Base-by-base conservation (phyloP, 23 tunicate genomes). In the Styela plicata region DNA sequence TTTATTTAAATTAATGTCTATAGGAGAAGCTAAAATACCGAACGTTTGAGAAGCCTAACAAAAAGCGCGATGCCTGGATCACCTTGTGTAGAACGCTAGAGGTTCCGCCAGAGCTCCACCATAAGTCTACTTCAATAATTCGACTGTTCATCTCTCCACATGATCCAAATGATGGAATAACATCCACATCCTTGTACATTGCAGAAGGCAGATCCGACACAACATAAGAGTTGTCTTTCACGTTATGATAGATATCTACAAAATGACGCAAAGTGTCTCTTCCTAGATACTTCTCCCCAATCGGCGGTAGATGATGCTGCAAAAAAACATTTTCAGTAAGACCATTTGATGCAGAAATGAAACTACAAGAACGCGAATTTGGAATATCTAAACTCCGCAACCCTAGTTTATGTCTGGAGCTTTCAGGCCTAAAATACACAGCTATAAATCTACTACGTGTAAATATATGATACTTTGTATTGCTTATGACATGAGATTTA, bases 41-140 rank as follows among this genome's bases (percentile, higher is more conserved):
- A n/a, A n/a, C n/a, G n/a, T n/a, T n/a, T n/a, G n/a, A n/a, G n/a
- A n/a, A n/a, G n/a, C n/a, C n/a, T n/a, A n/a, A n/a, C n/a, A n/a
- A n/a, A n/a, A n/a, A n/a, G n/a, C n/a, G n/a, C n/a, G n/a, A n/a
- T n/a, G n/a, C n/a, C n/a, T 27, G 22, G 24, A 25, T 34, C 66
- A 80, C 84, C 74, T 79, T 86, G 71, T 79, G 88, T 26, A 85
- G 64, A 36, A 85, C 65, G 34, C 88, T 85, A 23, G 52, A 34
- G 25, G 82, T 33, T 7, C 83, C 83, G 20, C 88, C 88, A 34
- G 83, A 74, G 34, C 81, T 85, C 88, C 88, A 85, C 88, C 88
- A 85, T 0, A 85, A 64, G 64, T 85, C 88, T 21, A 85, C 73
- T 35, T 85, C 88, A 23, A 85, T 82, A 34, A 85, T 66, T 33